phyloP scores from a whole-genome alignment of 2,888 invertebrate species.

The Heteromurus nitidus region DNA sequence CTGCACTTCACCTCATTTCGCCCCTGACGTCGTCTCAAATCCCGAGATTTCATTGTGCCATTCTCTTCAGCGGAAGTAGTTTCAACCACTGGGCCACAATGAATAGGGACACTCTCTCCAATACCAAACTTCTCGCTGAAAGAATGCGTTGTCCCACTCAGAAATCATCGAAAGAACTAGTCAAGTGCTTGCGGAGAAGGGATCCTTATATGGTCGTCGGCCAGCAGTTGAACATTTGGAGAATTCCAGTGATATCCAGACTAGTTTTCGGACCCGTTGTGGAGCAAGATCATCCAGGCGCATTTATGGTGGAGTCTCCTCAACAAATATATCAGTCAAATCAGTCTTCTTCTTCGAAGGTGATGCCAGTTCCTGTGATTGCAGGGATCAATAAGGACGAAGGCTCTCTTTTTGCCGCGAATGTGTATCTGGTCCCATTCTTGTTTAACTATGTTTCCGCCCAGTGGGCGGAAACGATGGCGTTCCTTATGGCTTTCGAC shows the following conservation, averaged over 20 bases:
- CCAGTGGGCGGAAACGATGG: slow-evolving; percentile 25
- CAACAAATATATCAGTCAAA: slow-evolving; percentile 49
- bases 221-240: slow-evolving; percentile 54
- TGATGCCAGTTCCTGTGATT: slow-evolving; percentile 60
- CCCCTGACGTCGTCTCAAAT: slow-evolving; percentile 26
- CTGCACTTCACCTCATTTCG: slow-evolving; percentile 23
- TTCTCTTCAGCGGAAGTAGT: slow-evolving; percentile 65
- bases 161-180: slow-evolving; percentile 40
- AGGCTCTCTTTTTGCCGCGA: slow-evolving; percentile 60
- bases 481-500: slow-evolving; percentile 37
- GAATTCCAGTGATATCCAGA: not conserved
- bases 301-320: slow-evolving; percentile 63
- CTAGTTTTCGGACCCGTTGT: slow-evolving; percentile 47
- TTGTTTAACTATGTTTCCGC: slow-evolving; percentile 21
- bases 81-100: slow-evolving; percentile 64
- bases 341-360: not conserved
- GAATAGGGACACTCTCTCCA: slow-evolving; percentile 61
- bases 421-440: slow-evolving; percentile 37
- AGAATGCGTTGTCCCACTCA: slow-evolving; percentile 60
- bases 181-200: slow-evolving; percentile 56
- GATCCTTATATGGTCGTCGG: slow-evolving; percentile 67
- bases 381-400: slow-evolving; percentile 61
- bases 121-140: slow-evolving; percentile 51
- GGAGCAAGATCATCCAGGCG: slow-evolving; percentile 46
- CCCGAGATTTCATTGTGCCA: slow-evolving; percentile 40